These are phyloP conservation scores for Trichacis sp. DNA, from an alignment of 2,888 invertebrate genomes.

Conservation along the genomic window DNA sequence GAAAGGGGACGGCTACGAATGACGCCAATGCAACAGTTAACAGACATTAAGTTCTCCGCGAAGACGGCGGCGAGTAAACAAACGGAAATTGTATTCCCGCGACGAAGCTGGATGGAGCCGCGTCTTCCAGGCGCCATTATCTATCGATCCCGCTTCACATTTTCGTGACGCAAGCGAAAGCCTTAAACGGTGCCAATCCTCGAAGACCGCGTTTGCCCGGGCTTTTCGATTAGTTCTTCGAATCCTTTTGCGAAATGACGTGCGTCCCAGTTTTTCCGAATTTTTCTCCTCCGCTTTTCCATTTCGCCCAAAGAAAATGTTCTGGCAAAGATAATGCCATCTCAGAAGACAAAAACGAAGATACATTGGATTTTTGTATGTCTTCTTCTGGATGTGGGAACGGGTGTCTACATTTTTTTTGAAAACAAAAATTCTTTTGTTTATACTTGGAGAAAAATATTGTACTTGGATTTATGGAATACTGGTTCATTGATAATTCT, in stretches of 20 bases:
- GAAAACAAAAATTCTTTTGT: no score
- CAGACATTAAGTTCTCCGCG: neutral
- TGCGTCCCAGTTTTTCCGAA: neutral
- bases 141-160: constrained; percentile 47
- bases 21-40: constrained; percentile 8
- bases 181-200: constrained; percentile 31
- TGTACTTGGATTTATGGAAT: no score
- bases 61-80: constrained; percentile 15
- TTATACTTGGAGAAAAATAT: no score
- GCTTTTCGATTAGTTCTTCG: neutral
- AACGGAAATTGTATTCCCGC: constrained; percentile 11
- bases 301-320: no score
- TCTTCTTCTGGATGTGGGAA: no score
- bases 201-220: constrained; percentile 12
- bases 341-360: no score
- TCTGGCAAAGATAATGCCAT: no score
- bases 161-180: constrained; percentile 29
- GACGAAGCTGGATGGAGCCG: constrained; percentile 24
- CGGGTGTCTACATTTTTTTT: no score
- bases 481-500: no score
- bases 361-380: no score
- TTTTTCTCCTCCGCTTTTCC: no score
- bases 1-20: neutral
- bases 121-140: constrained; percentile 50
- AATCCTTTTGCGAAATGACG: neutral